Conservation (phyloP, 2,888 invertebrate genomes). For the Dicyrtoma fusca region DNA sequence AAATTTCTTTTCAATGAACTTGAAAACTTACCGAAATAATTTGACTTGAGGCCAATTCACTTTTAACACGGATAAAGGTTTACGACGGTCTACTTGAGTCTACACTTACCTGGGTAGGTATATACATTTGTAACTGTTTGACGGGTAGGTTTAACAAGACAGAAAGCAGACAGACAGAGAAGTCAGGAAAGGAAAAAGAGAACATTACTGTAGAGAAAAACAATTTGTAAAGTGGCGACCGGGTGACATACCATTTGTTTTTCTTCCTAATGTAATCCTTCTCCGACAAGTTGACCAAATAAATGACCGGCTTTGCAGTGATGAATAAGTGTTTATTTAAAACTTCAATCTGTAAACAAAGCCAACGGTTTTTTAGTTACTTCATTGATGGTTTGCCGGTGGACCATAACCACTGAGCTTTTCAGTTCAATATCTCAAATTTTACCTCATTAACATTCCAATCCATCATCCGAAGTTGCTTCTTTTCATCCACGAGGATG, state of each 20-base stretch:
- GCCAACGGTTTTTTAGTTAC: neutral
- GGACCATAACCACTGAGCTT: no score
- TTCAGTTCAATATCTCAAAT: constrained; percentile 53
- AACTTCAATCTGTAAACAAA: constrained; percentile 80
- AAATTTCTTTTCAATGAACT: constrained; percentile 10
- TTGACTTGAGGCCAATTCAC: constrained; percentile 24
- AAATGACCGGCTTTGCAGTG: constrained; percentile 96
- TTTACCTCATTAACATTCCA: constrained; percentile 92
- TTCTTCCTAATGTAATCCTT: constrained; percentile 98
- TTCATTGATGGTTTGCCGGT: neutral
- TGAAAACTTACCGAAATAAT: constrained; percentile 8
- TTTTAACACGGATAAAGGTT: no score
- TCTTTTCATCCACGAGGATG: constrained; percentile 83
- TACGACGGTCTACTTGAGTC: no score
- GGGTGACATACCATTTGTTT: constrained; percentile 85
- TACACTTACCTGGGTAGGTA: neutral
- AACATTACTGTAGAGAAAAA: constrained; percentile 3
- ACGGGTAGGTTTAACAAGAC: neutral
- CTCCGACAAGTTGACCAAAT: constrained; percentile 94
- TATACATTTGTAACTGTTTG: constrained; percentile 3
- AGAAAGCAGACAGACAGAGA: neutral
- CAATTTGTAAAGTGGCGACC: constrained; percentile 4
- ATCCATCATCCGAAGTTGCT: constrained; percentile 88
- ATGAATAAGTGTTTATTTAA: constrained; percentile 95
- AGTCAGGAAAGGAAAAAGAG: constrained; percentile 7